Conservation (phyloP, 1,140 invertebrate genomes). For the Piezodorus guildinii region DNA sequence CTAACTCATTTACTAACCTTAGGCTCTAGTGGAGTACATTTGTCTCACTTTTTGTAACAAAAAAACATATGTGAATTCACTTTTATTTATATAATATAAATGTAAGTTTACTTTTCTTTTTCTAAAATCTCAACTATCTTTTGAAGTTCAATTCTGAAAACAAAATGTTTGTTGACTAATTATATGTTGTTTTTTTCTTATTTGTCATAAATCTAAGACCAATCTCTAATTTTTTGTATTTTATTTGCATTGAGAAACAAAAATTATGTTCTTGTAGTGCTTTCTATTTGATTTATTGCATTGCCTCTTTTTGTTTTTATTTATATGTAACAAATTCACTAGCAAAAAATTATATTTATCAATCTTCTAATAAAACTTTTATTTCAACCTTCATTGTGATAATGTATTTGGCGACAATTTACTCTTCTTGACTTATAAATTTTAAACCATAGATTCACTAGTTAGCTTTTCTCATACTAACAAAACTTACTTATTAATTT, state of each 20-base stretch:
- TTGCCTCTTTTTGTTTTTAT: no score
- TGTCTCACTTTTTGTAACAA: background rate
- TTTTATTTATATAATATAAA: background rate
- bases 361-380: no score
- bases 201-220: no score
- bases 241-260: no score
- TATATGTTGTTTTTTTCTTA: background rate
- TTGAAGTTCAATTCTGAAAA: background rate
- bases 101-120: background rate
- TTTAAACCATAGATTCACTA: background rate
- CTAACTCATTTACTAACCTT: background rate
- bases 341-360: no score
- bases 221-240: no score
- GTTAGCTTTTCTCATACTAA: background rate
- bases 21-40: background rate
- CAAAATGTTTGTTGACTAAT: background rate
- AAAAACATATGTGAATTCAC: background rate
- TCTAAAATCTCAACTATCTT: slow-evolving; percentile 7
- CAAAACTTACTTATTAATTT: background rate
- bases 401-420: no score
- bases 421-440: background rate
- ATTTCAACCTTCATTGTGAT: no score
- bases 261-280: no score
- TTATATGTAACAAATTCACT: no score
- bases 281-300: no score